phyloP scores from a whole-genome alignment of 2,888 invertebrate species.

The Synergus laeviventris region DNA sequence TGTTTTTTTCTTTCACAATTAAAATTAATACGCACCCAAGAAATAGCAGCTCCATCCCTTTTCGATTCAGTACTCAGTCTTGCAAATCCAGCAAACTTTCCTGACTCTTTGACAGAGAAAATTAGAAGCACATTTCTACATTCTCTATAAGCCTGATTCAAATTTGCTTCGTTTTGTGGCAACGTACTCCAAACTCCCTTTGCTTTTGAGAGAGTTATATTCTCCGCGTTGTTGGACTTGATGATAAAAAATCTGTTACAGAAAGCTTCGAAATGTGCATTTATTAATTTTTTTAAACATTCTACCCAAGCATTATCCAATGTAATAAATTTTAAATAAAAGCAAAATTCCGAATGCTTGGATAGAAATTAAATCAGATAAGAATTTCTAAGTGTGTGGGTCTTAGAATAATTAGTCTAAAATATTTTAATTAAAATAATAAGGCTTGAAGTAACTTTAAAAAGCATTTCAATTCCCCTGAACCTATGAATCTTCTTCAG shows the following conservation, averaged over 20 bases:
- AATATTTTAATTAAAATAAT: neutral
- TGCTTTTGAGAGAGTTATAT: slow-evolving; percentile 94
- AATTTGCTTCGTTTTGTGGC: slow-evolving; percentile 96
- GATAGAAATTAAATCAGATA: neutral
- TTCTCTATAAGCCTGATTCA: slow-evolving; percentile 95
- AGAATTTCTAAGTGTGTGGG: neutral
- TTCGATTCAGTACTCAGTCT: slow-evolving; percentile 92
- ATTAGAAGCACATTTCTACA: slow-evolving; percentile 95
- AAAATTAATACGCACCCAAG: slow-evolving; percentile 83
- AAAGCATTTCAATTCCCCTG: neutral
- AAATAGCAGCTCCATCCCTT: slow-evolving; percentile 91
- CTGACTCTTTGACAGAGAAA: slow-evolving; percentile 98
- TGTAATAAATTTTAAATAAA: neutral
- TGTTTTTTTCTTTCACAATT: neutral
- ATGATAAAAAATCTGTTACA: slow-evolving; percentile 90
- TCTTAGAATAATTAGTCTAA: slow-evolving; percentile 22
- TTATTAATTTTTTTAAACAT: neutral
- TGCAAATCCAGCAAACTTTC: slow-evolving; percentile 96
- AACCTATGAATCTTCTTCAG: neutral
- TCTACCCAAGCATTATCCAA: neutral
- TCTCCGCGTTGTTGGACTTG: slow-evolving; percentile 98
- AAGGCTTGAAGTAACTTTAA: neutral
- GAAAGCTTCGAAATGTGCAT: slow-evolving; percentile 56
- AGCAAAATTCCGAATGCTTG: neutral
- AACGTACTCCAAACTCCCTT: slow-evolving; percentile 99